Evolutionary conservation across 2,797 vertebrate species (phyloP), one percentile per base, ranked within the genome.

Genomic region (Rhinophrynus dorsalis): DNA sequence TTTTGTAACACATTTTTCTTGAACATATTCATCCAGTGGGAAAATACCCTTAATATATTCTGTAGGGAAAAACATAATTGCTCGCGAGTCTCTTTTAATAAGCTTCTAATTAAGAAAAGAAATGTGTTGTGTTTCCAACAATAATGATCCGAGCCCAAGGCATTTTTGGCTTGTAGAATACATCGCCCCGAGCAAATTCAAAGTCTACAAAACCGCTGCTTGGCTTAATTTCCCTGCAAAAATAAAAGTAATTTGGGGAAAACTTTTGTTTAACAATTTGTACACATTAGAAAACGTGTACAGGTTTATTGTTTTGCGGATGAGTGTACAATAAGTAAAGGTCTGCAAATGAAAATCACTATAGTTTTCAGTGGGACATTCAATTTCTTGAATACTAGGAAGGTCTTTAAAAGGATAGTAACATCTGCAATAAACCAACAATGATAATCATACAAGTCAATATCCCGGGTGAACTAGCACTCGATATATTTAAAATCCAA

Each of bases 1-100:
- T 21, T 24, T 8, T 44, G 30, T 42, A 44, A 59, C 44, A 29
- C 21, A 44, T 26, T 59, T 27, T 21, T 59, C 37, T 24, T 30
- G 20, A 26, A 9, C 35, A 15, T 5, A 50, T 35, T 48, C 20
- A 23, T 52, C 23, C 42, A 9, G 52, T 24, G 20, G 32, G 47
- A 51, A 51, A 27, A 51, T 47, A 27, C 38, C 47, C 32, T 38
- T 64, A 51, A 63, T 63, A 50, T 64, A 64, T 64, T 37, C 61
- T 51, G 21, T 32, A 51, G 61, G 37, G 24, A 59, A 59, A 59
- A 44, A 30, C 24, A n/a, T 30, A 59, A 59, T 59, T 59, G 38
- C 37, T 29, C 13, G 26, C 38, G 17, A 59, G 57, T 44, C 57
- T 44, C 57, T 27, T 44, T 44, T 59, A 59, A 59, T 44, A 42